These are phyloP conservation scores for Oostethus manadensis DNA, from an alignment of 2,113 vertebrate species.

Conservation along the genomic window DNA sequence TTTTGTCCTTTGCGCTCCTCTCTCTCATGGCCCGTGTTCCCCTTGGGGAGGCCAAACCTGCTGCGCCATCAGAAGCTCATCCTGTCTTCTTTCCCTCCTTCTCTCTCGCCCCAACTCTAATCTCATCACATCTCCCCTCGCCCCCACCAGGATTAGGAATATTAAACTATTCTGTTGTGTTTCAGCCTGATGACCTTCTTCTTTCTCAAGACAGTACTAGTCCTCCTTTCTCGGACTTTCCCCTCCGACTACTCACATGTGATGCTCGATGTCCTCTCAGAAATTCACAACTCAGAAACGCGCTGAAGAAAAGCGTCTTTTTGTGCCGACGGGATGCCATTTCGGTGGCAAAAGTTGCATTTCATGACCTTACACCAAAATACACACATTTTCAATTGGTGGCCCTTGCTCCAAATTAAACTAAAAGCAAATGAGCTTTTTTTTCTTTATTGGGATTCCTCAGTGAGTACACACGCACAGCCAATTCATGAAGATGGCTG, in stretches of 20 bases:
- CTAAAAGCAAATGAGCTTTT: constrained; percentile 50
- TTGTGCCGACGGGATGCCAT: constrained; percentile 51
- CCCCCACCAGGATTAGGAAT: constrained; percentile 58
- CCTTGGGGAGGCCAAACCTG: constrained; percentile 67
- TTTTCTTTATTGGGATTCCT: constrained; percentile 53
- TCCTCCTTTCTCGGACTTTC: constrained; percentile 42
- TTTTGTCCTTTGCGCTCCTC: constrained; percentile 69
- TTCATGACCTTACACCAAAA: constrained; percentile 18
- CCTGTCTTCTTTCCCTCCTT: constrained; percentile 42
- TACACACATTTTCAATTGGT: not conserved
- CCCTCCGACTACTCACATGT: constrained; percentile 41
- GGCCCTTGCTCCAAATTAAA: constrained; percentile 6
- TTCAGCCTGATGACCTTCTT: constrained; percentile 55
- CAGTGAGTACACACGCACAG: constrained; percentile 34
- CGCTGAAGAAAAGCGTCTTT: constrained; percentile 28
- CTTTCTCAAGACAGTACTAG: constrained; percentile 33
- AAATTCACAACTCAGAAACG: constrained; percentile 38
- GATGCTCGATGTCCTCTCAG: constrained; percentile 44
- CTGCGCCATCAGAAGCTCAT: constrained; percentile 74
- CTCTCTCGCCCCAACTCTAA: constrained; percentile 40
- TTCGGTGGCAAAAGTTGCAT: constrained; percentile 52
- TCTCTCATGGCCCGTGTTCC: constrained; percentile 51
- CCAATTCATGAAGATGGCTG: constrained; percentile 62
- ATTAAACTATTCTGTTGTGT: constrained; percentile 56
- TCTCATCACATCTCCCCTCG: constrained; percentile 31